These are phyloP conservation scores for Mustela nigripes DNA, from an alignment of 2,113 vertebrate genomes.

Conservation along the genomic window DNA sequence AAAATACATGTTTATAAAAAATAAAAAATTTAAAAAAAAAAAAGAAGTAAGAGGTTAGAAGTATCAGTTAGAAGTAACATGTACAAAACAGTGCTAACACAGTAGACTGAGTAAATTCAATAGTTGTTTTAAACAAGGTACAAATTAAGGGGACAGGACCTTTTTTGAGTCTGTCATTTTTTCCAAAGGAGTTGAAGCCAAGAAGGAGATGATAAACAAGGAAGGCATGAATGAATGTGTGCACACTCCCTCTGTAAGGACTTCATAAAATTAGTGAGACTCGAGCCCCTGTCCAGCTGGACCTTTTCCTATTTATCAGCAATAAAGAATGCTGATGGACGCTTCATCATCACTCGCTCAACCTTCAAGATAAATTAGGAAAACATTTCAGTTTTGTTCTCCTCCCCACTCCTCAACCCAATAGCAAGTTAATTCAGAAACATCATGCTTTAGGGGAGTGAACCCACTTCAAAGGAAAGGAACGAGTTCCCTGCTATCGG, in stretches of 20 bases:
- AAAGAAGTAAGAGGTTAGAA: too few relatives aligned
- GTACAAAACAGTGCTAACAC: not conserved
- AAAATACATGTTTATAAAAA: too few relatives aligned
- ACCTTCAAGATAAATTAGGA: not conserved
- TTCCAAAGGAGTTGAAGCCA: not conserved
- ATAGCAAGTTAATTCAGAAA: conserved; percentile 33
- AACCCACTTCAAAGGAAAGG: conserved; percentile 19
- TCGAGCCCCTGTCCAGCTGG: not conserved
- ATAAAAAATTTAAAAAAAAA: too few relatives aligned
- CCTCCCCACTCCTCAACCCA: not conserved
- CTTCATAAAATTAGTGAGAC: not conserved
- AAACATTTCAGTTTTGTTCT: conserved; percentile 50
- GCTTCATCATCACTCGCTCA: not conserved
- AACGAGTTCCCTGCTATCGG: conserved; percentile 5
- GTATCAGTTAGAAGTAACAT: not conserved
- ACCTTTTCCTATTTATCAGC: not conserved
- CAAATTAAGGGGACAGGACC: not conserved
- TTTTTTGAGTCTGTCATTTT: not conserved
- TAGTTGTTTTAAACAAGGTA: not conserved
- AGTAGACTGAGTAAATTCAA: not conserved
- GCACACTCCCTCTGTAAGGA: not conserved
- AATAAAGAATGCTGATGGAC: not conserved
- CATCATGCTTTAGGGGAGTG: not conserved
- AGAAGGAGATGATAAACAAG: not conserved
- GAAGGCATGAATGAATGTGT: not conserved